phyloP scores from a whole-genome alignment of 2,797 vertebrate species.

The Thamnophis elegans region DNA sequence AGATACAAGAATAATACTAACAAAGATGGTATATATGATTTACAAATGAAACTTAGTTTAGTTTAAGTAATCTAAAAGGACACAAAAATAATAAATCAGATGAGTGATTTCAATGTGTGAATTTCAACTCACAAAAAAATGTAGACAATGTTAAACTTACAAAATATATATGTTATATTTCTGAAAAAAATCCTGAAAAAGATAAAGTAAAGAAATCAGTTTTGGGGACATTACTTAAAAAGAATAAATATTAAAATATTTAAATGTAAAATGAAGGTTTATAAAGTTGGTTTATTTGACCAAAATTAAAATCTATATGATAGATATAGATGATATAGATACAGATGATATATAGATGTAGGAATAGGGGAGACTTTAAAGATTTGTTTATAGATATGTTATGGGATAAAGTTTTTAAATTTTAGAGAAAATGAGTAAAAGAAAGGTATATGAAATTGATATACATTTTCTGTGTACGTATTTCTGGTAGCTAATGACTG shows the following conservation, averaged over 20 bases:
- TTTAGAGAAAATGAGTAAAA: too few relatives aligned
- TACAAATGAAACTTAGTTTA: not conserved
- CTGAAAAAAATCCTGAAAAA: not conserved
- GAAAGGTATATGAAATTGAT: too few relatives aligned
- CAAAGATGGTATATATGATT: not conserved
- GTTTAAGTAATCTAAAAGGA: not conserved
- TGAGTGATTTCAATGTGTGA: not conserved
- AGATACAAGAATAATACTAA: not conserved
- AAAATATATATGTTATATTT: not conserved
- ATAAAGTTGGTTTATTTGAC: not conserved
- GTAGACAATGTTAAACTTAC: not conserved
- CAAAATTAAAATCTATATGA: not conserved
- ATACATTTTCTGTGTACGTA: too few relatives aligned
- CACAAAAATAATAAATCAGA: not conserved
- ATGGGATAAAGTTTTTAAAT: not conserved
- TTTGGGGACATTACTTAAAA: not conserved
- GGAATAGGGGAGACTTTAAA: not conserved
- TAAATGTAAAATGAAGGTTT: not conserved
- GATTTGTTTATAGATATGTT: not conserved
- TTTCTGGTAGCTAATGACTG: too few relatives aligned
- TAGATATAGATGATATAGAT: too few relatives aligned
- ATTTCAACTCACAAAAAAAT: not conserved
- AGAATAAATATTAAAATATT: not conserved
- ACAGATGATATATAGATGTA: not conserved
- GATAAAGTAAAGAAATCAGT: not conserved